phyloP scores from a whole-genome alignment of 1,140 invertebrate genomes.

The Pteromalus puparum region DNA sequence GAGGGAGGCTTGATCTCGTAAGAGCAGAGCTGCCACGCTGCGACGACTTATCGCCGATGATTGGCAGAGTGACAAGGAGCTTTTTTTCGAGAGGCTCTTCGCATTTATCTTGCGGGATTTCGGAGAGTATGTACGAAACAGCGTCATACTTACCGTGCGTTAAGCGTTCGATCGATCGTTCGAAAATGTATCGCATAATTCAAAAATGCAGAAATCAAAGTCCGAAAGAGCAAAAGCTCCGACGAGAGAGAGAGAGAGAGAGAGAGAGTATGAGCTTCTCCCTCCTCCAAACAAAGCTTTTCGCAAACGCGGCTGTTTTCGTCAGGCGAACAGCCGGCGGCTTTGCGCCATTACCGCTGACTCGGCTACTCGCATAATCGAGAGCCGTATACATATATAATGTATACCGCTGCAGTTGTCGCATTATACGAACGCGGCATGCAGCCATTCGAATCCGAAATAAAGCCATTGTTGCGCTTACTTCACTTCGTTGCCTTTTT shows the following conservation, averaged over 20 bases:
- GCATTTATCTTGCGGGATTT: too few relatives aligned
- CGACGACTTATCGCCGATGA: too few relatives aligned
- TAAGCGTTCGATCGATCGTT: too few relatives aligned
- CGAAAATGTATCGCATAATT: too few relatives aligned
- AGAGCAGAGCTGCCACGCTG: too few relatives aligned
- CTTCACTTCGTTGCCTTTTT: not conserved
- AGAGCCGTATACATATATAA: not conserved
- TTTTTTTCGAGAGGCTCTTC: too few relatives aligned
- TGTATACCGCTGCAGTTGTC: too few relatives aligned
- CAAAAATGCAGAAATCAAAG: not conserved
- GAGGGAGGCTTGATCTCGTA: too few relatives aligned
- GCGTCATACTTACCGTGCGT: too few relatives aligned
- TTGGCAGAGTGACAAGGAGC: too few relatives aligned
- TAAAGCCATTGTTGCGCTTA: not conserved
- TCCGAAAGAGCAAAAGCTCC: not conserved
- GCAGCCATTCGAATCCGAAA: constrained; percentile 7
- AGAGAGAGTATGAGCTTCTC: not conserved
- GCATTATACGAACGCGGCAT: not conserved
- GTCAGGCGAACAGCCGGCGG: not conserved
- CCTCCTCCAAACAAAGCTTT: constrained; percentile 13
- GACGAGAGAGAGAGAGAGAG: too few relatives aligned
- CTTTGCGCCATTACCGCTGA: not conserved
- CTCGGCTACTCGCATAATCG: not conserved
- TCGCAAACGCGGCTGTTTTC: constrained; percentile 2
- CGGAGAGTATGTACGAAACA: too few relatives aligned